Base-by-base conservation (phyloP, 2,888 invertebrate species). In the Aphelenchoides bicaudatus region DNA sequence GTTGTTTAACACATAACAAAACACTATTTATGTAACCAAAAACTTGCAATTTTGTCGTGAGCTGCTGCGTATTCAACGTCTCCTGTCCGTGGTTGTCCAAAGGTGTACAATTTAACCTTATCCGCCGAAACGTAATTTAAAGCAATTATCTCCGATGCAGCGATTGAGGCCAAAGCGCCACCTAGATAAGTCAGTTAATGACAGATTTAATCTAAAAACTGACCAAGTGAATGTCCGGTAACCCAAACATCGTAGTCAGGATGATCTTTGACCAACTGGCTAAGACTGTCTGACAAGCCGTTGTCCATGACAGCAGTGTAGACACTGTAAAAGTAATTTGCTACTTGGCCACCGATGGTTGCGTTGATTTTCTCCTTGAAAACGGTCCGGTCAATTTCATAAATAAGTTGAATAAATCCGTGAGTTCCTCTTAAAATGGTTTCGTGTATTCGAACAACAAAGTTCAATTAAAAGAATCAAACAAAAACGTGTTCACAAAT, bases 81-180 rank as follows among this genome's bases (percentile, higher is more conserved):
- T 52, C 73, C 73, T 46, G 66, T 66, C 3, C 73, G 48, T 23
- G 73, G 73, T 47, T 73, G 67, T 29, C 71, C 72, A 51, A 66
- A 73, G 10, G 73, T 72, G 46, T 68, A 52, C 39, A 72, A 59
- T 47, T 61, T 63, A 28, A 73, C 63, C n/a, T 63, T 56, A 3
- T 56, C 51, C 10, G 66, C 56, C 25, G 60, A 56, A 21, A 63
- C 61, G 25, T 62, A 31, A 21, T 61, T 59, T 8, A 62, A 57
- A 28, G 58, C 51, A 43, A 72, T 56, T 37, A 72, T 53, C 49
- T 68, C 65, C 6, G 64, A 62, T 29, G 70, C 70, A 16, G 67
- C 65, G 8, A 72, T 55, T 8, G 71, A 66, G 34, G 71, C 72
- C 28, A 72, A 55, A 5, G 72, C 64, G 52, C 70, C 72, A 54